phyloP scores from a whole-genome alignment of 2,797 vertebrate species.

The Oceanodroma leucorhoa region DNA sequence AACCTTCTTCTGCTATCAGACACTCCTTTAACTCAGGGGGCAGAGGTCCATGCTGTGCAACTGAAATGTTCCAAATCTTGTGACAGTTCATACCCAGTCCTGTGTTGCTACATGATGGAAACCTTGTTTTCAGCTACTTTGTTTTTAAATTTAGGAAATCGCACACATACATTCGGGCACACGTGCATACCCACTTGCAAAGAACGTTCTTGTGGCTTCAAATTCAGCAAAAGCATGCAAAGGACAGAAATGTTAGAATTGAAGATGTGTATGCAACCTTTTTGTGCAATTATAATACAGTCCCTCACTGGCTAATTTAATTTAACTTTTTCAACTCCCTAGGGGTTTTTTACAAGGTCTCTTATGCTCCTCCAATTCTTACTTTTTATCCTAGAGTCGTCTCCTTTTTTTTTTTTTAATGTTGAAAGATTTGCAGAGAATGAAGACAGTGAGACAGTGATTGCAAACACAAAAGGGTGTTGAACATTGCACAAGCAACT shows the following conservation, averaged over 20 bases:
- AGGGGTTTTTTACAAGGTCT: not conserved
- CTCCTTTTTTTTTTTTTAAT: not conserved
- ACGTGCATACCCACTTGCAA: not conserved
- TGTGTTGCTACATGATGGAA: not conserved
- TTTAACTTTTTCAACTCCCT: not conserved
- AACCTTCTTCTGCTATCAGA: not conserved
- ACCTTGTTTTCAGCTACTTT: not conserved
- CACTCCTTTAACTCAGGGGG: not conserved
- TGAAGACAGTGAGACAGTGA: not conserved
- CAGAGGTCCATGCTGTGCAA: not conserved
- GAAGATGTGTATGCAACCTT: accelerated
- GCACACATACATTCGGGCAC: not conserved
- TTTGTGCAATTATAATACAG: not conserved
- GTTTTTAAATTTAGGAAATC: not conserved
- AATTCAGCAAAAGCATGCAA: not conserved
- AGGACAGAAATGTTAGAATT: not conserved
- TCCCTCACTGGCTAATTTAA: not conserved
- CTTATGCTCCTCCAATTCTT: not conserved
- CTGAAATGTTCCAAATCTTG: not conserved
- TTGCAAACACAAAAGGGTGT: not conserved
- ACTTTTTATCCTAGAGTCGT: not conserved
- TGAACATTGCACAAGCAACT: not conserved
- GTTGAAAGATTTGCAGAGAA: not conserved
- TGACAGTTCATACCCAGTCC: not conserved
- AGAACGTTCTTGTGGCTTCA: not conserved